These are phyloP conservation scores for Meda fulgida DNA, from an alignment of 2,797 vertebrate species.

Conservation along the genomic window DNA sequence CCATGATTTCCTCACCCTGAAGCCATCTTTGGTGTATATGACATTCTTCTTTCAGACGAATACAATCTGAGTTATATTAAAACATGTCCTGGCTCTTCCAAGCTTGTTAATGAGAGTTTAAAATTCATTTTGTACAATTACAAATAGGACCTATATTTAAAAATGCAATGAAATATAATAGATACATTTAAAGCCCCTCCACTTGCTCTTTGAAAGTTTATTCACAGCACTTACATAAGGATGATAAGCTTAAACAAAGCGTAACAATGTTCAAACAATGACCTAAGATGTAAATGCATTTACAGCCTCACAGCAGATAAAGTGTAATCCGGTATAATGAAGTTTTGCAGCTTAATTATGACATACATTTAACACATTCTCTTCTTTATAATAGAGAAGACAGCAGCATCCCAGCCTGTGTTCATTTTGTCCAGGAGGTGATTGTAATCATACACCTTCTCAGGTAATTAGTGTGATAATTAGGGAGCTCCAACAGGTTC, in stretches of 20 bases:
- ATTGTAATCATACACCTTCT: constrained; percentile 58
- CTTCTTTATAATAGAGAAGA: constrained; percentile 45
- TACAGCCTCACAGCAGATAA: constrained; percentile 12
- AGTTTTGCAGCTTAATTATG: constrained; percentile 40
- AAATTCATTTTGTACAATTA: background rate
- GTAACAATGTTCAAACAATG: constrained; percentile 17
- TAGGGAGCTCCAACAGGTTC: constrained; percentile 48
- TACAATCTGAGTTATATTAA: no score
- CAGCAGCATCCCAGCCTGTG: constrained; percentile 16
- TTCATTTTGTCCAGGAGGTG: constrained; percentile 38
- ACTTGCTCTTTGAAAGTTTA: background rate
- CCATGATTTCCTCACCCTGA: no score
- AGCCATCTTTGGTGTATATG: no score
- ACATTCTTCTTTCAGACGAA: no score
- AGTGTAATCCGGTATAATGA: constrained; percentile 25
- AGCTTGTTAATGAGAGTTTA: no score
- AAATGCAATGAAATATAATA: background rate
- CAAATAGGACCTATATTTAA: background rate
- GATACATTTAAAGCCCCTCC: background rate
- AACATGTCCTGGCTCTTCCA: no score
- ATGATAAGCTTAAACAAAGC: constrained; percentile 15
- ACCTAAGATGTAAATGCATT: background rate
- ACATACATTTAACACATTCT: constrained; percentile 27
- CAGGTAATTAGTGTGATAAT: constrained; percentile 55
- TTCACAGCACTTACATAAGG: constrained; percentile 12